These are phyloP conservation scores for Tanaodytes sp. DNA, from an alignment of 2,888 invertebrate species.

Conservation along the genomic window DNA sequence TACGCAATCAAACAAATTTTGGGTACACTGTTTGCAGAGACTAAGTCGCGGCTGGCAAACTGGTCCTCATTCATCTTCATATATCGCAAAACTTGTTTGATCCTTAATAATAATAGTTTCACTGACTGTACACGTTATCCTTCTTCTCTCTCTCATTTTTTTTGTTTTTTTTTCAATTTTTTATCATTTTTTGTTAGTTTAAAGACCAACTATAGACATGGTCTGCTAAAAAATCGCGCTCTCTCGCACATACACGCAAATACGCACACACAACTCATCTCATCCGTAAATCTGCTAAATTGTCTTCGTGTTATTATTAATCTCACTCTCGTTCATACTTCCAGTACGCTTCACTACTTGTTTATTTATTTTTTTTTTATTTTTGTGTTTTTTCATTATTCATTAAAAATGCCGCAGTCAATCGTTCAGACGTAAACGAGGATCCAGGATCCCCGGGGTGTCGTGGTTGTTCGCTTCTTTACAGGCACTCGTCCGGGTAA, in stretches of 20 bases:
- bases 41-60: conserved; percentile 58
- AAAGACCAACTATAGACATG: conserved; percentile 73
- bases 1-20: conserved; percentile 61
- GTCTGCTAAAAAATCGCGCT: conserved; percentile 67
- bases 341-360: conserved; percentile 10
- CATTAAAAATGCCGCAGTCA: conserved; percentile 29
- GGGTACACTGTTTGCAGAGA: conserved; percentile 64
- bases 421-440: conserved; percentile 33
- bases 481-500: conserved; percentile 47
- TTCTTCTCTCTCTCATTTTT: no score
- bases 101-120: conserved; percentile 73
- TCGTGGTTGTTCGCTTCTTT: conserved; percentile 29
- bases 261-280: conserved; percentile 52
- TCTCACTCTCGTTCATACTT: conserved; percentile 19
- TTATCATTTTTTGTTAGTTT: conserved; percentile 58
- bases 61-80: conserved; percentile 42
- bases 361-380: conserved; percentile 10
- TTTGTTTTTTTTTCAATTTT: conserved; percentile 34
- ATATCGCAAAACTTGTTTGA: conserved; percentile 65
- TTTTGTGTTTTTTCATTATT: background rate
- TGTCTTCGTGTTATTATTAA: conserved; percentile 37
- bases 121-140: conserved; percentile 71
- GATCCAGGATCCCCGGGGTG: conserved; percentile 13
- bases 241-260: conserved; percentile 59
- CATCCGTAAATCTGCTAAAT: conserved; percentile 44